Percentiles rank a stretch among this genome's conserved stretches.
Conservation (phyloP, 2,113 vertebrate species). For the Actinemys pallida region DNA sequence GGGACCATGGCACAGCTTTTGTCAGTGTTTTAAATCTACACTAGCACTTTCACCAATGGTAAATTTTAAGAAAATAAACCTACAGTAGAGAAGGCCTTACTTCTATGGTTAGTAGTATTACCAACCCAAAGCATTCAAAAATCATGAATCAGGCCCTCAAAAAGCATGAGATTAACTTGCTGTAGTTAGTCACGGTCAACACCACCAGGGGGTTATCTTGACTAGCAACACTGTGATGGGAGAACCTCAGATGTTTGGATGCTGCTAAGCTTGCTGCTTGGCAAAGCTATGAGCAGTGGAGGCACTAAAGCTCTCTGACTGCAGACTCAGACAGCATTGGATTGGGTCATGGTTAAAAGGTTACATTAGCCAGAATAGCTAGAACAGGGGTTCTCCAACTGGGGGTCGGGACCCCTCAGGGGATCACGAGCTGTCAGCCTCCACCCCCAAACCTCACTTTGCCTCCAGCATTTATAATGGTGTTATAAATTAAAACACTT, state of each 20-base stretch:
- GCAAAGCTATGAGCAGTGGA: neutral
- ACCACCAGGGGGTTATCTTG: neutral
- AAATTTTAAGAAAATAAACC: neutral
- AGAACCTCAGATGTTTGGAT: neutral
- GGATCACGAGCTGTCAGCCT: too few species aligned
- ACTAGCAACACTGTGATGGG: fast-evolving
- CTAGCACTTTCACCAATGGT: neutral
- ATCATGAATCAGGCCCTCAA: neutral
- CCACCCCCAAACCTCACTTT: too few species aligned
- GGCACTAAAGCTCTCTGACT: neutral
- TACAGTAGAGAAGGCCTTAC: neutral
- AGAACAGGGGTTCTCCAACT: too few species aligned
- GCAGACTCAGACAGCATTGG: neutral
- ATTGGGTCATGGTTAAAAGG: neutral
- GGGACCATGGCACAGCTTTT: neutral
- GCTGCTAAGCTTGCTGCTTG: neutral
- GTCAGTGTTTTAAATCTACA: neutral
- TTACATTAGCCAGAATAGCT: neutral
- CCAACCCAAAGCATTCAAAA: neutral
- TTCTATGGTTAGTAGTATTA: neutral
- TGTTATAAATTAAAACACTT: too few species aligned
- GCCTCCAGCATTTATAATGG: too few species aligned
- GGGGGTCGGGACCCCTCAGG: too few species aligned
- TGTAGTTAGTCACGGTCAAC: neutral
- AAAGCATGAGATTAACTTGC: neutral